Conservation (phyloP, 2,113 vertebrate species). For the Fregetta grallaria region DNA sequence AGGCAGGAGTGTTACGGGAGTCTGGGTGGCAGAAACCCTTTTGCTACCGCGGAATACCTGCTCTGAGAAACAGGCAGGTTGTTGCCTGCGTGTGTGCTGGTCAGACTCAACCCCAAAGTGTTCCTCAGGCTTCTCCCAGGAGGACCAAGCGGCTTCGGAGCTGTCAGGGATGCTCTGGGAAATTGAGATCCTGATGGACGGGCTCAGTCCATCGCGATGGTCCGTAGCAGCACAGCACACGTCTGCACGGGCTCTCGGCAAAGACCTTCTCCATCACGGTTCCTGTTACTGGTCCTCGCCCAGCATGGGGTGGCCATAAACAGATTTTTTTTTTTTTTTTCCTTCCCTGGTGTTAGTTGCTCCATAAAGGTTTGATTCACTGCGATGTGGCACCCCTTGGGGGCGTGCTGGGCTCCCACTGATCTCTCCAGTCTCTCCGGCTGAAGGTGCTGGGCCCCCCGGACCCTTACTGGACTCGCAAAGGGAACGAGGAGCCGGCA, state of each 20-base stretch:
- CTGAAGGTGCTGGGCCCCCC: background rate
- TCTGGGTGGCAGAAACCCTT: background rate
- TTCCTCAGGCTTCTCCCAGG: background rate
- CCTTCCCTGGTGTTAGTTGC: background rate
- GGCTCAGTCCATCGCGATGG: fast-evolving
- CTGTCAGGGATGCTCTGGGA: background rate
- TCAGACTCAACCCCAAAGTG: background rate
- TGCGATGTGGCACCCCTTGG: background rate
- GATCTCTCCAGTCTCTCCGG: background rate
- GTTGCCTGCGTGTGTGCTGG: background rate
- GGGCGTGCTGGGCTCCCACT: background rate
- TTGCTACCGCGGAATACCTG: background rate
- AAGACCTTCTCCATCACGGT: fast-evolving
- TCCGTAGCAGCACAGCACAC: fast-evolving
- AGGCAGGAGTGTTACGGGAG: background rate
- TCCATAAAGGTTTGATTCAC: background rate
- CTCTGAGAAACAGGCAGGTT: background rate
- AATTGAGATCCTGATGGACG: no score
- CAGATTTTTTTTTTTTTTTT: background rate
- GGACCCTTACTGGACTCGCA: background rate
- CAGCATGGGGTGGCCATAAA: background rate
- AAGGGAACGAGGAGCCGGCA: background rate
- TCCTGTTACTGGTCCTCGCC: background rate
- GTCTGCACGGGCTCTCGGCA: fast-evolving
- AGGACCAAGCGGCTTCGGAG: background rate